Conservation (phyloP, 2,888 invertebrate genomes). For the Anaspis maculata region DNA sequence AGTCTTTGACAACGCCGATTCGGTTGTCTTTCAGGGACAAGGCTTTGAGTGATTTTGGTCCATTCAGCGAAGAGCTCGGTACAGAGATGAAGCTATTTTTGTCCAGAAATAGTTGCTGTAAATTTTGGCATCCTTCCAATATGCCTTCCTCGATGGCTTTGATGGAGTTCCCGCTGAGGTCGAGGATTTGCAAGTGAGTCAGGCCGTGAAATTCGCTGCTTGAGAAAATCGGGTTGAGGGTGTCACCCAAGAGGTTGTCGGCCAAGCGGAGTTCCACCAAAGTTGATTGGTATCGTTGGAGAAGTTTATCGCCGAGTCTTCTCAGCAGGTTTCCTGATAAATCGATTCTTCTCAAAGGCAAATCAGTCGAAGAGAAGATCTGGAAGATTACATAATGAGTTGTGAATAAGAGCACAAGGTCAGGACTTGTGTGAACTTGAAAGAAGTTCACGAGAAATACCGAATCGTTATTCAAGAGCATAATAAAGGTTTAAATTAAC, state of each 20-base stretch:
- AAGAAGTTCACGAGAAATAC: no score
- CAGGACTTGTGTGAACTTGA: no score
- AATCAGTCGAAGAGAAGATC: constrained; percentile 62
- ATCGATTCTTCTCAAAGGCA: constrained; percentile 69
- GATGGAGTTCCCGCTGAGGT: constrained; percentile 73
- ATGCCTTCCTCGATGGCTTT: constrained; percentile 79
- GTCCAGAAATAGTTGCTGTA: constrained; percentile 70
- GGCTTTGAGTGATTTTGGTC: constrained; percentile 63
- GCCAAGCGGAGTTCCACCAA: constrained; percentile 64
- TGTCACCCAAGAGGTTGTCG: constrained; percentile 82
- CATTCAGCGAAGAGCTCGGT: constrained; percentile 73
- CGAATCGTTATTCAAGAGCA: no score
- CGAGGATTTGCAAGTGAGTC: constrained; percentile 61
- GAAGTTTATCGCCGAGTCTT: constrained; percentile 66
- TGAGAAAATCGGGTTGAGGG: constrained; percentile 83
- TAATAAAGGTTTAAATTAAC: no score
- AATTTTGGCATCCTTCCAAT: constrained; percentile 69
- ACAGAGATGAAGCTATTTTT: constrained; percentile 68
- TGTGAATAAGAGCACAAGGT: not conserved
- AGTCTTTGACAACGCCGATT: constrained; percentile 59
- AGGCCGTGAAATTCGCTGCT: constrained; percentile 76
- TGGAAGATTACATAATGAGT: constrained; percentile 27
- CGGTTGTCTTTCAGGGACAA: constrained; percentile 71
- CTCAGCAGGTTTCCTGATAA: constrained; percentile 76
- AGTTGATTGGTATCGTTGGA: constrained; percentile 57